A percentile compares a stretch with the other conserved stretches of the same genome.
These are phyloP conservation scores for Rutilus rutilus DNA, from an alignment of 2,113 vertebrate genomes.

Conservation along the genomic window DNA sequence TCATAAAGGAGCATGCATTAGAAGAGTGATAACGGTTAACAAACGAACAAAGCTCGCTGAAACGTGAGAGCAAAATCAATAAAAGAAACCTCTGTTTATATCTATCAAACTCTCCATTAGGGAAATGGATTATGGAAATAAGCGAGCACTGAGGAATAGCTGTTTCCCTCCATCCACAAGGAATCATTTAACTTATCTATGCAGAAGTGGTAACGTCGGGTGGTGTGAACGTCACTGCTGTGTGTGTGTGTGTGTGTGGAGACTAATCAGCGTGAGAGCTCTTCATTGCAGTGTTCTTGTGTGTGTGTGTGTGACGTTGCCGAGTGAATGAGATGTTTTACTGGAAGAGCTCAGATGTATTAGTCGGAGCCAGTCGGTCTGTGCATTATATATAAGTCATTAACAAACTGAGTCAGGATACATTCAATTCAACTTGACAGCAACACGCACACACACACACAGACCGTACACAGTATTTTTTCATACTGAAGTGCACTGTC, in stretches of 20 bases:
- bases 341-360: slow-evolving; percentile 56
- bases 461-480: not conserved
- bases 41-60: not conserved
- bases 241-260: slow-evolving; percentile 15
- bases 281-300: not conserved
- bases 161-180: not conserved
- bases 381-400: slow-evolving; percentile 57
- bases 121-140: slow-evolving; percentile 23
- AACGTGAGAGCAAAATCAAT: slow-evolving; percentile 25
- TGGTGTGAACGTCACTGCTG: slow-evolving; percentile 3
- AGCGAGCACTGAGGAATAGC: not conserved
- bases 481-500: not conserved
- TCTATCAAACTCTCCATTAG: slow-evolving; percentile 30
- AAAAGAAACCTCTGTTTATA: slow-evolving; percentile 40
- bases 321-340: slow-evolving; percentile 42
- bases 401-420: slow-evolving; percentile 10
- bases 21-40: slow-evolving; percentile 14
- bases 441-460: not conserved
- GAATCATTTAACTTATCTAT: not conserved
- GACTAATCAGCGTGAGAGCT: slow-evolving; percentile 20
- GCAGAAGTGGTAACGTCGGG: not conserved
- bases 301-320: not conserved
- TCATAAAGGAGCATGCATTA: slow-evolving; percentile 10
- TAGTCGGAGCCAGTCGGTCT: slow-evolving; percentile 58
- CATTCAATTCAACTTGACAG: slow-evolving; percentile 74